phyloP scores from a whole-genome alignment of 2,113 vertebrate species.

The Lepidiolamprologus cunningtoni region DNA sequence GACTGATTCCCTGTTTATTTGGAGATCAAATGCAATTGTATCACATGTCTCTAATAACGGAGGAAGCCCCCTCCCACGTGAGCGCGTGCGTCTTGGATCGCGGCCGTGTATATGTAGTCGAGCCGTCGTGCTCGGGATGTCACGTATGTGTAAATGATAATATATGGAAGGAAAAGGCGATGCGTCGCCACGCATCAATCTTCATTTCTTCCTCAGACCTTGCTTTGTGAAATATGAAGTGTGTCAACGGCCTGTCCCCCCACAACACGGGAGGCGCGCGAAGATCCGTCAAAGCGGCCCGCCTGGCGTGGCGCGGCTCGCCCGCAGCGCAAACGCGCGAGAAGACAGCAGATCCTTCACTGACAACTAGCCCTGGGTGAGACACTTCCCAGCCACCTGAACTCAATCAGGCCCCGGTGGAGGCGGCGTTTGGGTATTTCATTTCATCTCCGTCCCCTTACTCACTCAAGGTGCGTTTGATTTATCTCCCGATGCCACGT shows the following conservation, averaged over 20 bases:
- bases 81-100: constrained; percentile 36
- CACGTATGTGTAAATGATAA: constrained; percentile 69
- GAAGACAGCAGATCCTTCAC: constrained; percentile 65
- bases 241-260: constrained; percentile 63
- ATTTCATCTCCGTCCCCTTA: constrained; percentile 53
- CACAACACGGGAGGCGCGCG: constrained; percentile 47
- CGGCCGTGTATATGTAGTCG: constrained; percentile 46
- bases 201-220: constrained; percentile 73
- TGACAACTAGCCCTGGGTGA: constrained; percentile 69
- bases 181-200: constrained; percentile 68
- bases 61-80: constrained; percentile 18
- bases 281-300: constrained; percentile 62
- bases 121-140: constrained; percentile 40
- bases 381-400: constrained; percentile 65
- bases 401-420: constrained; percentile 62
- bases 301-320: constrained; percentile 38
- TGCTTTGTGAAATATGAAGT: constrained; percentile 71
- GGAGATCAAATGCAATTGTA: constrained; percentile 79
- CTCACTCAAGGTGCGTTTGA: constrained; percentile 43
- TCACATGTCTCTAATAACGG: constrained; percentile 73
- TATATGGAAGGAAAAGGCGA: constrained; percentile 56
- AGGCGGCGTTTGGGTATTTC: constrained; percentile 54
- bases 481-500: constrained; percentile 27
- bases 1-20: constrained; percentile 76
- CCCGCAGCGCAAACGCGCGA: constrained; percentile 39